Evolutionary conservation across 1,140 invertebrate species (phyloP), one percentile per base, ranked within the genome.

Genomic region (Homalodisca vitripennis): DNA sequence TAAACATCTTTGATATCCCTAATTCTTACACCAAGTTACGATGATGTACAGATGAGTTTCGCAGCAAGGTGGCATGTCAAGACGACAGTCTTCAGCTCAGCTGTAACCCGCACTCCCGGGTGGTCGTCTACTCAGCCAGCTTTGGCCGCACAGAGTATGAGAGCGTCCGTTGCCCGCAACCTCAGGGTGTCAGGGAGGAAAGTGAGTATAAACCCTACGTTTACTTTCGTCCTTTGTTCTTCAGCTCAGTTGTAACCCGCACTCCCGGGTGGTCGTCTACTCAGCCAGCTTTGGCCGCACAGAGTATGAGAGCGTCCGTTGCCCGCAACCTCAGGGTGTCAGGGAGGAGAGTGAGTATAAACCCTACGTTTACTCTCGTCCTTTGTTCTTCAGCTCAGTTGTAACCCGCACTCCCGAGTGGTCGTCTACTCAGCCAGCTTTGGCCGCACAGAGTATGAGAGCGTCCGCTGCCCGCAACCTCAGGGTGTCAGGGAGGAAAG

Each of bases 391-490:
- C n/a, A n/a, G n/a, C n/a, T 94, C 75, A 85, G 87, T 74, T 94
- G 92, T 80, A 89, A 90, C 79, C 90, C 90, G 26, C 89, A 91
- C 77, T 88, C 89, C 1, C 85, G 94, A 74, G 88, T 98, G 3
- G 94, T 92, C 22, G 89, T 98, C 71, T 96, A 94, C 80, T 94
- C 92, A 48, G 94, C 94, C 6, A 90, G 90, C 75, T 98, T 93
- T 78, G 94, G 94, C 6, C 85, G 93, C 68, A 94, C 92, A 0
- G 89, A 93, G 78, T 92, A 92, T 75, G 93, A 94, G 75, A 94
- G 90, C 68, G 86, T 93, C 71, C 90, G 94, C 75, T 97, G 94
- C 80, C 92, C 93, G 2, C 91, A 94, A 76, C 90, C 91, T 1
- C 85, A 87, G 74, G 91, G 91, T 24, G 90, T 93, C 70, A 87